Conservation (phyloP, 1,140 invertebrate species). For the Caenorhabditis latens region DNA sequence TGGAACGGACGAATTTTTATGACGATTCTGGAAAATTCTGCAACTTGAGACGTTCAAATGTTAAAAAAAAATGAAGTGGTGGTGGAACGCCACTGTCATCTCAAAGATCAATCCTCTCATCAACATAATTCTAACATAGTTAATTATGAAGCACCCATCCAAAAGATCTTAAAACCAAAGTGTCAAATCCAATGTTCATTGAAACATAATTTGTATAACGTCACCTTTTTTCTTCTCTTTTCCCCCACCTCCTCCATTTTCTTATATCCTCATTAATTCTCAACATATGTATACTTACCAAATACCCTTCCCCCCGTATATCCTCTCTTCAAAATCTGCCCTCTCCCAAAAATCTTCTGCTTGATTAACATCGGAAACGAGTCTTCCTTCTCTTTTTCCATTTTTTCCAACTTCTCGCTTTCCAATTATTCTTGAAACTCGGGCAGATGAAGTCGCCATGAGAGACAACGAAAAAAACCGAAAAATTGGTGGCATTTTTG, state of each 20-base stretch:
- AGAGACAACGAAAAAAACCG: slow-evolving; percentile 22
- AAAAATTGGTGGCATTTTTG: slow-evolving; percentile 24
- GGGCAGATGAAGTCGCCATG: slow-evolving; percentile 1
- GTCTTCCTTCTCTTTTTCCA: not conserved
- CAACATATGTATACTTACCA: not conserved
- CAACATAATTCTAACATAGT: too few species aligned
- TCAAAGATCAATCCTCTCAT: too few species aligned
- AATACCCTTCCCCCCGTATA: not conserved
- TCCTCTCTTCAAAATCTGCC: not conserved
- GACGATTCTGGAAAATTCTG: too few species aligned
- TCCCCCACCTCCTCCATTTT: not conserved
- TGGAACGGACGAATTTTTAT: too few species aligned
- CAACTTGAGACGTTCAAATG: too few species aligned
- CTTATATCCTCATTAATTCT: not conserved
- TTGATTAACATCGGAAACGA: slow-evolving; percentile 30
- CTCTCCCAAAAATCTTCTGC: slow-evolving; percentile 1
- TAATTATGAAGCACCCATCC: too few species aligned
- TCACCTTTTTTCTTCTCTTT: not conserved
- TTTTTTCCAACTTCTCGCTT: slow-evolving; percentile 6
- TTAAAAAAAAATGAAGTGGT: too few species aligned
- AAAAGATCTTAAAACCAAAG: not conserved
- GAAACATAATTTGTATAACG: not conserved
- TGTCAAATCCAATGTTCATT: not conserved
- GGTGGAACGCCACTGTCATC: too few species aligned
- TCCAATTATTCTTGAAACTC: slow-evolving; percentile 44